Percentiles rank a stretch among this genome's conserved stretches.
phyloP scores from a whole-genome alignment of 2,797 vertebrate genomes.

The Choloepus didactylus region DNA sequence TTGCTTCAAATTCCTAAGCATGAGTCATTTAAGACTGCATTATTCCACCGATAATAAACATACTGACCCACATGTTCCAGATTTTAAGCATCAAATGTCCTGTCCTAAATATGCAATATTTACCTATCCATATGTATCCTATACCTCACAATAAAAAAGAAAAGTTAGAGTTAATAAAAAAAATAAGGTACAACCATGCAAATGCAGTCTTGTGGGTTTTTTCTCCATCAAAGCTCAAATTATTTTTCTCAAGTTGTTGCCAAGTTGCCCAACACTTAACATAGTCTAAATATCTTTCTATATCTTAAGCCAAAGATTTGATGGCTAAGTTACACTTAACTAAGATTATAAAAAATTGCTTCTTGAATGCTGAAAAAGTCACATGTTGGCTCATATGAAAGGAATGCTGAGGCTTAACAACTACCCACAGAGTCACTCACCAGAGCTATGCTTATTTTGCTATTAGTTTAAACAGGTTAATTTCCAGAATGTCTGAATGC shows the following conservation, averaged over 20 bases:
- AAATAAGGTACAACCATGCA: not conserved
- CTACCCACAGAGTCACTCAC: not conserved
- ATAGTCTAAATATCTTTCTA: conserved; percentile 62
- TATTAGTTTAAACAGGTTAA: not conserved
- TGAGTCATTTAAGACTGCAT: not conserved
- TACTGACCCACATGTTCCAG: not conserved
- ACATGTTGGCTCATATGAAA: conserved; percentile 36
- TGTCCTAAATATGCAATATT: too few relatives aligned
- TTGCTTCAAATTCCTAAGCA: not conserved
- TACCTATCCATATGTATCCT: not conserved
- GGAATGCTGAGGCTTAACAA: conserved; percentile 47
- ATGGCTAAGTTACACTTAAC: conserved; percentile 50
- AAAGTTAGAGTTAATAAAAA: not conserved
- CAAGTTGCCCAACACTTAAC: conserved; percentile 48
- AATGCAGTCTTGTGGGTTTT: not conserved
- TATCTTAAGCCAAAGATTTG: conserved; percentile 63
- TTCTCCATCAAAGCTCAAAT: not conserved
- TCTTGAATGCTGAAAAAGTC: conserved; percentile 38
- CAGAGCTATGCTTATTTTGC: not conserved
- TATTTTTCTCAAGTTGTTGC: conserved; percentile 56
- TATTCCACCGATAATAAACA: not conserved
- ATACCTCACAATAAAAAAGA: not conserved
- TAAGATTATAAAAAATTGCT: conserved; percentile 57
- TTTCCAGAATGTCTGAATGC: conserved; percentile 17
- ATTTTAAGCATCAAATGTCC: not conserved